These are phyloP conservation scores for Struthio camelus DNA, from an alignment of 2,113 vertebrate genomes.

Conservation along the genomic window DNA sequence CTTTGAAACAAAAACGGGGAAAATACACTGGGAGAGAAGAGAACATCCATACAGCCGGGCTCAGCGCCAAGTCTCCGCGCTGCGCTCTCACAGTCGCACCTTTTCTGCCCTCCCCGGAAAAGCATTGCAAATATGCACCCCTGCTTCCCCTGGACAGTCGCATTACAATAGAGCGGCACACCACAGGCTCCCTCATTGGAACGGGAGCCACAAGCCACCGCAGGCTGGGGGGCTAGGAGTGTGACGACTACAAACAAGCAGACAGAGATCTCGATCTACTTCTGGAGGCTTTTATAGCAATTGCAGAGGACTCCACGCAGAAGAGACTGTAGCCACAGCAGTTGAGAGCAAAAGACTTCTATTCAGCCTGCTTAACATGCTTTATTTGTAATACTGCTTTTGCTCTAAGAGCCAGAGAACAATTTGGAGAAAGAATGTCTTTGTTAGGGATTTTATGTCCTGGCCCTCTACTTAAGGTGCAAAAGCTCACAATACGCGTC, in stretches of 20 bases:
- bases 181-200: accelerated
- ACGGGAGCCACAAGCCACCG: not conserved
- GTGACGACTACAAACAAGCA: not conserved
- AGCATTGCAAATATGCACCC: not conserved
- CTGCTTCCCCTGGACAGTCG: not conserved
- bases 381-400: conserved; percentile 46
- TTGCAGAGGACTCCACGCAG: not conserved
- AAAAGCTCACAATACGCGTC: conserved; percentile 14
- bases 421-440: conserved; percentile 33
- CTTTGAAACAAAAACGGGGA: not conserved
- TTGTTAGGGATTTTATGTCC: conserved; percentile 46
- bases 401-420: not conserved
- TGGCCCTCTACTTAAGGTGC: conserved; percentile 36
- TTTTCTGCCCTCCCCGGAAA: not conserved
- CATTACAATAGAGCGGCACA: not conserved
- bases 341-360: not conserved
- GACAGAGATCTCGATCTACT: not conserved
- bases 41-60: not conserved
- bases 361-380: not conserved
- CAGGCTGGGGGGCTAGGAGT: accelerated
- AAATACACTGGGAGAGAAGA: not conserved
- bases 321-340: not conserved
- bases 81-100: not conserved
- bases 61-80: not conserved
- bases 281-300: not conserved